A percentile compares a stretch with the other conserved stretches of the same genome.
Conservation (phyloP, 1,140 invertebrate species). For the Lepidurus packardi region DNA sequence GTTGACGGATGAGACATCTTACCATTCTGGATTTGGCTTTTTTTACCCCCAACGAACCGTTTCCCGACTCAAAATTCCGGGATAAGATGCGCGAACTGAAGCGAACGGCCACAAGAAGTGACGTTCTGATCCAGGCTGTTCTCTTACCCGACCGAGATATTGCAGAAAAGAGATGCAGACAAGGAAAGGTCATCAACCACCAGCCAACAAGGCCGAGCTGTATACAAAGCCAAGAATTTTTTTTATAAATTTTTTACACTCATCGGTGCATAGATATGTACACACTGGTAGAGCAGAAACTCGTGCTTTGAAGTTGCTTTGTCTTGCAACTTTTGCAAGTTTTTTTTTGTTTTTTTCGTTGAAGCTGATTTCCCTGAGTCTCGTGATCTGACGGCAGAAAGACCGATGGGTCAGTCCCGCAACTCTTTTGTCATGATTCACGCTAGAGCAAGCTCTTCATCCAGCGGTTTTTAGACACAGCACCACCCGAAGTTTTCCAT, state of each 20-base stretch:
- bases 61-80: neutral
- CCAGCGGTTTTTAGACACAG: neutral
- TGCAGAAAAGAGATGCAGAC: neutral
- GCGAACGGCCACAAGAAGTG: neutral
- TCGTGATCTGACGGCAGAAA: constrained; percentile 12
- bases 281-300: neutral
- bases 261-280: constrained; percentile 7
- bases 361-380: neutral
- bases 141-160: neutral
- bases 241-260: neutral
- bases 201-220: neutral
- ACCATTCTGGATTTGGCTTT: neutral
- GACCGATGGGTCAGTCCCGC: constrained; percentile 1
- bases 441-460: constrained; percentile 14
- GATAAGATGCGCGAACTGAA: neutral
- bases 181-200: constrained; percentile 1
- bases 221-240: neutral
- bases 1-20: constrained; percentile 17
- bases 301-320: neutral
- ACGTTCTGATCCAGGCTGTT: neutral
- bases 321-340: neutral
- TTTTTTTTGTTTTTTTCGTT: neutral
- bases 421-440: constrained; percentile 20
- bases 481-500: neutral
- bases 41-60: neutral